phyloP scores from a whole-genome alignment of 2,113 vertebrate genomes.

The Xenopus laevis region DNA sequence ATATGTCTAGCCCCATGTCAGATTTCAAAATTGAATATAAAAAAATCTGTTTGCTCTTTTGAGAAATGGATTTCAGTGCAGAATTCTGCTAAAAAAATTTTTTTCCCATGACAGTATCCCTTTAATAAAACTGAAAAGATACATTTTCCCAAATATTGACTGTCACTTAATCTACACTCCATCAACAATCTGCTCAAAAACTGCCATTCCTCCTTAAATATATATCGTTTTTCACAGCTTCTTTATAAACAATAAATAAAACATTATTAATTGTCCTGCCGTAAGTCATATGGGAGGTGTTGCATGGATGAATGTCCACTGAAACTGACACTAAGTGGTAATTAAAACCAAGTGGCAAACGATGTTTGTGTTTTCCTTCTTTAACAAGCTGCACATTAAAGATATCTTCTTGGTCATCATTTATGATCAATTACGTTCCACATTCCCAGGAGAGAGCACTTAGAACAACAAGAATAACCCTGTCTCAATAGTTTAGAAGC shows the following conservation, averaged over 20 bases:
- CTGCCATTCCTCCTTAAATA: too few relatives aligned
- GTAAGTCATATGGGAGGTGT: neutral
- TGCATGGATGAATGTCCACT: neutral
- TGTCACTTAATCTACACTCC: too few relatives aligned
- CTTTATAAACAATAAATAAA: neutral
- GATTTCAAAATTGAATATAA: too few relatives aligned
- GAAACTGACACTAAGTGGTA: neutral
- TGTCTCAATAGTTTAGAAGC: conserved; percentile 39
- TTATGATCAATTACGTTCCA: conserved; percentile 40
- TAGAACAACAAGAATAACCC: conserved; percentile 33
- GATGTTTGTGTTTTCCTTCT: conserved; percentile 19
- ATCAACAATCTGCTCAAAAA: too few relatives aligned
- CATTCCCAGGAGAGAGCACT: conserved; percentile 28
- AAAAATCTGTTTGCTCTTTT: too few relatives aligned
- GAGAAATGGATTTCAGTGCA: too few relatives aligned
- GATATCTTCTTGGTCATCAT: conserved; percentile 26
- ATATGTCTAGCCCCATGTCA: too few relatives aligned
- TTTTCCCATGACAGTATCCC: too few relatives aligned
- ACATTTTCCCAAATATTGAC: too few relatives aligned
- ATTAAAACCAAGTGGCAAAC: neutral
- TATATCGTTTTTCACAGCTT: too few relatives aligned
- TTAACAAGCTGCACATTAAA: conserved; percentile 15
- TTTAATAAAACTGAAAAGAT: too few relatives aligned
- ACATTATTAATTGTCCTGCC: neutral
- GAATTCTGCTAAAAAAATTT: too few relatives aligned